These are phyloP conservation scores for Ia io DNA, from an alignment of 2,113 vertebrate genomes.

Conservation along the genomic window DNA sequence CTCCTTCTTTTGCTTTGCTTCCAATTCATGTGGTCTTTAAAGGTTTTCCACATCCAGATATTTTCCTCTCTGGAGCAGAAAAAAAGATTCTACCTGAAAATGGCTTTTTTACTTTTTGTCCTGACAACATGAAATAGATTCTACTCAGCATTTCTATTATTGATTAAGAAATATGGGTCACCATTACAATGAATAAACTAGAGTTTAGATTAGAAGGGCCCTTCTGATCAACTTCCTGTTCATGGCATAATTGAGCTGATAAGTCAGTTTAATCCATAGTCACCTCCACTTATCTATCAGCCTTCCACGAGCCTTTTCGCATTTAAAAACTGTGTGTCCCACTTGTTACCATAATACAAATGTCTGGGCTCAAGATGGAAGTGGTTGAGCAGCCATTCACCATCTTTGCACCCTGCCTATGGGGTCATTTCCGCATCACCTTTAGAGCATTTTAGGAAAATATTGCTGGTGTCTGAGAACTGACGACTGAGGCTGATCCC, in stretches of 20 bases:
- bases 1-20: constrained; percentile 42
- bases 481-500: not conserved
- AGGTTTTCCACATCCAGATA: not conserved
- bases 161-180: not conserved
- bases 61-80: not conserved
- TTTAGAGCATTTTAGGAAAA: not conserved
- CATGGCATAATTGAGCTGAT: not conserved
- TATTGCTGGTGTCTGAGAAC: not conserved
- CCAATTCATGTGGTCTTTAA: not conserved
- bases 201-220: not conserved
- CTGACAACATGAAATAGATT: not conserved
- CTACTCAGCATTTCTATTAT: not conserved
- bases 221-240: not conserved
- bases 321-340: not conserved
- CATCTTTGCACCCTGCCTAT: not conserved
- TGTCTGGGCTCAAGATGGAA: not conserved
- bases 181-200: not conserved
- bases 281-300: not conserved
- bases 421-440: not conserved
- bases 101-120: not conserved
- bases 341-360: not conserved
- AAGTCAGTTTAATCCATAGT: not conserved
- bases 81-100: not conserved
- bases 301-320: not conserved
- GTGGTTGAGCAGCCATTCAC: not conserved